phyloP scores from a whole-genome alignment of 2,797 vertebrate genomes.

The Sciaenops ocellatus region DNA sequence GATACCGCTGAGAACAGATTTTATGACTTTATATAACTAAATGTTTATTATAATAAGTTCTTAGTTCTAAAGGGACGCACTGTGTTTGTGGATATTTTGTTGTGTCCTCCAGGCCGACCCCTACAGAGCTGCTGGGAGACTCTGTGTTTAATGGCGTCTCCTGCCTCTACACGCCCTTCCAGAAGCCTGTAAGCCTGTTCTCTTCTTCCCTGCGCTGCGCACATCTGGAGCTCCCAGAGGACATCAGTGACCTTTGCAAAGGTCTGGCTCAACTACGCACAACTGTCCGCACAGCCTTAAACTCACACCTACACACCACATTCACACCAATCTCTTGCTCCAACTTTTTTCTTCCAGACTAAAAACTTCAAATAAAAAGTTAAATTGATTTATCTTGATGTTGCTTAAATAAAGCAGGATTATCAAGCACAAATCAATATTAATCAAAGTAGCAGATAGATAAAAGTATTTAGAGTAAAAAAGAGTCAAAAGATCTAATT shows the following conservation, averaged over 20 bases:
- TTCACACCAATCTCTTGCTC: neutral
- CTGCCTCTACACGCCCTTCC: slow-evolving; percentile 85
- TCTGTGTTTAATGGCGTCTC: slow-evolving; percentile 88
- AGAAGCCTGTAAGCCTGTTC: slow-evolving; percentile 90
- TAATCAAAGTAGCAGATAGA: neutral
- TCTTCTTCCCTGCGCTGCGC: slow-evolving; percentile 94
- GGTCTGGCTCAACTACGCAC: slow-evolving; percentile 76
- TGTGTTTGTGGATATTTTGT: neutral
- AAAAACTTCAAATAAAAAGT: slow-evolving; percentile 9
- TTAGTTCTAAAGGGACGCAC: neutral
- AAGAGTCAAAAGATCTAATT: slow-evolving; percentile 1
- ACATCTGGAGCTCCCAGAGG: slow-evolving; percentile 92
- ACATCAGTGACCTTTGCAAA: slow-evolving; percentile 94
- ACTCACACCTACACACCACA: neutral
- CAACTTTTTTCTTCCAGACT: neutral
- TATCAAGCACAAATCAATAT: neutral
- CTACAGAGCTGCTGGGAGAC: slow-evolving; percentile 89
- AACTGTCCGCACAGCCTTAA: slow-evolving; percentile 7
- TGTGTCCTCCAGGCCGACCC: slow-evolving; percentile 85
- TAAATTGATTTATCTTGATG: slow-evolving; percentile 1
- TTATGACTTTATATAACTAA: slow-evolving; percentile 3
- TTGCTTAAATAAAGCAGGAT: slow-evolving; percentile 8
- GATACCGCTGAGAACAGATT: neutral
- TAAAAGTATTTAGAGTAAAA: neutral
- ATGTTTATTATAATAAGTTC: neutral